Base-by-base conservation (phyloP, 2,797 vertebrate genomes). In the Alectoris magna region DNA sequence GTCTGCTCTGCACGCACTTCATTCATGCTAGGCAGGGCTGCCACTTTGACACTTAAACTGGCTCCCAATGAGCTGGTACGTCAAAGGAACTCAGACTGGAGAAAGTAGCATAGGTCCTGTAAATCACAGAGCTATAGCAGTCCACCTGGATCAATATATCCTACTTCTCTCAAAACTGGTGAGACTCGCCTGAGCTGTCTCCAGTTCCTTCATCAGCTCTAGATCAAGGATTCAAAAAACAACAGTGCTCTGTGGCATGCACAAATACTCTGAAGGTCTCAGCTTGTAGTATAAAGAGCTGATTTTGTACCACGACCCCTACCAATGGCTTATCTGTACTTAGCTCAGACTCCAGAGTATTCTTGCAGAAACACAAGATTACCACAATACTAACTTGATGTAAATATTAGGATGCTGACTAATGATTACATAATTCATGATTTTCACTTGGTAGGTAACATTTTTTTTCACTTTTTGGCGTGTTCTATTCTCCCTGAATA, bases 311-410 rank as follows among this genome's bases (percentile, higher is more conserved):
- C 41, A 77, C 34, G 53, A 4, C 11, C 14, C 63, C 34, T 64
- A 74, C 18, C 74, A 49, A 66, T 0, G 9, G 69, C 46, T 78
- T 43, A 67, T 73, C 48, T 48, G 26, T 49, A 56, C 58, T 74
- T 9, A 82, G 56, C 39, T 29, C 71, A 79, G 48, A 66, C 38
- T 67, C 29, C 18, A 60, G 31, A 55, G 11, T 39, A 24, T 69
- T 85, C 39, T 44, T 86, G 56, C 26, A 81, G 85, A 91, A 81
- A 43, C 44, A 70, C 62, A 74, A 24, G 76, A 67, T 8, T 82
- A 36, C 27, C n/a, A 34, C 13, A 14, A 48, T 49, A 19, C 0
- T 12, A 85, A 49, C 22, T 76, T 70, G 34, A 9, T 29, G 11
- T 9, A 82, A 74, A 15, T 60, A 79, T 58, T 29, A 58, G 4